Base-by-base conservation (phyloP, 2,888 invertebrate species). In the Diaprepes abbreviatus region DNA sequence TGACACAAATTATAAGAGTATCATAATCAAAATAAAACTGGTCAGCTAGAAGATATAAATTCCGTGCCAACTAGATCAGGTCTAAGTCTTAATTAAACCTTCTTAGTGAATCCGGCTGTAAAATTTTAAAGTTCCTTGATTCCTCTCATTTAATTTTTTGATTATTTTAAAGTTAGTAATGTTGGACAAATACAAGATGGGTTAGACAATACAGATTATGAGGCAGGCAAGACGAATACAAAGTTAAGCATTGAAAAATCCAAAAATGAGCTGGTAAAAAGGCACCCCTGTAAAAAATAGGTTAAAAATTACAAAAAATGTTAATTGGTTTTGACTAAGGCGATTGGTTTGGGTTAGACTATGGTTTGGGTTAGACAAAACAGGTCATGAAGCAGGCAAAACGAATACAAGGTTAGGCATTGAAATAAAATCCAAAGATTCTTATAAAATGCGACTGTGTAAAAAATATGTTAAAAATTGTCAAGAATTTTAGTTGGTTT, bases 161-260 rank as follows among this genome's bases (percentile, higher is more conserved):
- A n/a, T n/a, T n/a, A n/a, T n/a, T n/a, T n/a, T n/a, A n/a, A n/a
- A 7, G 17, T 54, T 19, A 54, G 6, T 2, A 48, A 7, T 21
- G 14, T 48, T 60, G 48, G 21, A 60, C 48, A 35, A 43, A 28
- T n/a, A 54, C 48, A 35, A 38, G 6, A 62, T 36, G 36, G 28
- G 35, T 60, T 60, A 60, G 48, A 60, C 48, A 21, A 58, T 43
- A 58, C 40, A 40, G 24, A 64, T 28, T 54, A 40, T 54, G n/a
- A 59, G 45, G 16, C 45, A 55, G 45, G 33, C 31, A 54, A 43
- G 64, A 55, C 55, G 45, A 10, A 31, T 45, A 64, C 45, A 38
- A 28, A 17, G 17, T 24, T 52, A 28, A n/a, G 16, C 52, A 9
- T 31, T 12, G 14, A 31, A 17, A 33, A 14, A 21, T 28, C 6